Evolutionary conservation across 2,113 vertebrate species (phyloP).

Genomic region (Entelurus aequoreus): DNA sequence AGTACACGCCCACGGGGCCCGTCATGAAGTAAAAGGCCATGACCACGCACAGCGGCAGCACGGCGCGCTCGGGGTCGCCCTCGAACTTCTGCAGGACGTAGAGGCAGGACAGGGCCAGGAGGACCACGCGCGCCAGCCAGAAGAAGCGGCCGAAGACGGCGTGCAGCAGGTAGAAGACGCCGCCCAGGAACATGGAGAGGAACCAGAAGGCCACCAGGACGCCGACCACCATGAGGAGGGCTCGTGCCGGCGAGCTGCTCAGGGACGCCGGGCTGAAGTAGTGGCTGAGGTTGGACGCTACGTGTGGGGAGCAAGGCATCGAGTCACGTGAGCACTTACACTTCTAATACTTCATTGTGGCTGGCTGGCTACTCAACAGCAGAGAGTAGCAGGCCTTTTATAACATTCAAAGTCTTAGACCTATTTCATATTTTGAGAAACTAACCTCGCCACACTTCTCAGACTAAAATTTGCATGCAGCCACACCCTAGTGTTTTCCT

Average conservation of each 20-base stretch:
- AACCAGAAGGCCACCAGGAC: constrained; percentile 84
- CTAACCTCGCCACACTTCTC: too few relatives aligned
- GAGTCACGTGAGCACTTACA: not conserved
- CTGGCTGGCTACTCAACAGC: too few relatives aligned
- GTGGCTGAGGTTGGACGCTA: constrained; percentile 88
- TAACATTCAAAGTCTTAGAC: too few relatives aligned
- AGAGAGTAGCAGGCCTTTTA: too few relatives aligned
- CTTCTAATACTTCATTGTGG: not conserved
- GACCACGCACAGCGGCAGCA: constrained; percentile 88
- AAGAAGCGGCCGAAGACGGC: constrained; percentile 87
- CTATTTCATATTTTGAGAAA: too few relatives aligned
- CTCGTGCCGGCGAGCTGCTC: constrained; percentile 71
- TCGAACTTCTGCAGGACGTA: constrained; percentile 96
- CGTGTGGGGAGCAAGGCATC: constrained; percentile 36
- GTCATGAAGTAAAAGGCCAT: constrained; percentile 96
- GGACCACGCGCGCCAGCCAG: constrained; percentile 83
- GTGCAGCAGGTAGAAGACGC: constrained; percentile 86
- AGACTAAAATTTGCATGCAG: too few relatives aligned
- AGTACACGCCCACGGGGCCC: constrained; percentile 86
- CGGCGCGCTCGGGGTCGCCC: constrained; percentile 84
- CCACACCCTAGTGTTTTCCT: too few relatives aligned
- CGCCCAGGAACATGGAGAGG: constrained; percentile 85
- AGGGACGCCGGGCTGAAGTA: constrained; percentile 84
- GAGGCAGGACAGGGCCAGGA: constrained; percentile 89
- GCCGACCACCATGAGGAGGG: constrained; percentile 81